These are phyloP conservation scores for Drosophila fungiperda DNA, from an alignment of 2,888 invertebrate species.

Conservation along the genomic window DNA sequence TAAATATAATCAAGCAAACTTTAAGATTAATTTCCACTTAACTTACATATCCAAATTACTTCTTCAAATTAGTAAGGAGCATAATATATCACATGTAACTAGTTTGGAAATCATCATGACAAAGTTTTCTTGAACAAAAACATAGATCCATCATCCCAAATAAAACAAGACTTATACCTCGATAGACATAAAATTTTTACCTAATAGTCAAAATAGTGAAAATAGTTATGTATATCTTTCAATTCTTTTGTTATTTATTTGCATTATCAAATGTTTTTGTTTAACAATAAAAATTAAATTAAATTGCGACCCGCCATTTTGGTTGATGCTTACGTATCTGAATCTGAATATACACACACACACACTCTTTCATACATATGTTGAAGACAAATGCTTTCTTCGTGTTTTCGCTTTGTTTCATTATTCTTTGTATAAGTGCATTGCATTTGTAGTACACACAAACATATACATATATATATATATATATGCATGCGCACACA, in stretches of 20 bases:
- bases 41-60: neutral
- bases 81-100: neutral
- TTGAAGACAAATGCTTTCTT: constrained; percentile 15
- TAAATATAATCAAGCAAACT: neutral
- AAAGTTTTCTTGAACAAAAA: too few species aligned
- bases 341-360: neutral
- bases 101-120: neutral
- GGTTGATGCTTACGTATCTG: neutral
- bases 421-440: constrained; percentile 55
- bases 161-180: neutral
- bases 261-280: constrained; percentile 12
- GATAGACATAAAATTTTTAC: neutral
- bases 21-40: neutral
- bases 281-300: constrained; percentile 21
- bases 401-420: constrained; percentile 37
- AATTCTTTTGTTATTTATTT: constrained; percentile 3
- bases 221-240: neutral
- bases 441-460: constrained; percentile 34
- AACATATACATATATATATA: neutral
- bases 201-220: neutral
- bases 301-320: constrained; percentile 43
- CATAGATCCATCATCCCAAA: neutral
- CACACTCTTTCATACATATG: neutral
- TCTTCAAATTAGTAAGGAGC: neutral
- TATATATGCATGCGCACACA: neutral